Base-by-base conservation (phyloP, 2,797 vertebrate genomes). In the Anguilla obscura region DNA sequence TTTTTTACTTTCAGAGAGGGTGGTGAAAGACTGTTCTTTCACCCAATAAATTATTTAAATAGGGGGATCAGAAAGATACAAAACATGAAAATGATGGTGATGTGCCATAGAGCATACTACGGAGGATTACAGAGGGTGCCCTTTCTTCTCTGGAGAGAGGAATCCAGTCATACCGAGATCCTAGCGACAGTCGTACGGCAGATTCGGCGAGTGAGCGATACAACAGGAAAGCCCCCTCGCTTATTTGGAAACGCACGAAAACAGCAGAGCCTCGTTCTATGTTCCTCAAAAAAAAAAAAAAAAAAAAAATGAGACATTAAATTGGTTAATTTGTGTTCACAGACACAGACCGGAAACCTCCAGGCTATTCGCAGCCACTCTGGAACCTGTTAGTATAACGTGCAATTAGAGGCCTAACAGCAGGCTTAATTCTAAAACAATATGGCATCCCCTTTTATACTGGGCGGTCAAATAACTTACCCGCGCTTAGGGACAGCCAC, bases 381-480 rank as follows among this genome's bases (percentile, higher is more conserved):
- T 95, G 93, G 95, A 93, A 96, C 94, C 94, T 90, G 88, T 95
- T 94, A 95, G 95, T 94, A 95, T 93, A 94, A 94, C 93, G 89
- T 96, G 93, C 96, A 96, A 96, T 97, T 96, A 96, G 93, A 95
- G 95, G 93, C 94, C 94, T 93, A 90, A 95, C 85, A 90, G 93
- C 94, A 93, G 92, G 95, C 94, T 96, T 97, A 96, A 96, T 96
- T 97, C 94, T 94, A 93, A 96, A 96, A 97, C 96, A 97, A 96
- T 96, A 94, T 95, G 94, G 95, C 95, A 91, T 95, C 93, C 40
- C 40, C 94, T 96, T 95, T 95, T 94, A 95, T 93, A 94, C 92
- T 91, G 94, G 93, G 92, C 93, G 93, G 93, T 94, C 92, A 93
- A 95, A 96, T 95, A 93, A 94, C 93, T 94, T 92, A 94, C 91